Evolutionary conservation across 2,797 vertebrate species (phyloP).

Genomic region (Pelochelys cantorii): DNA sequence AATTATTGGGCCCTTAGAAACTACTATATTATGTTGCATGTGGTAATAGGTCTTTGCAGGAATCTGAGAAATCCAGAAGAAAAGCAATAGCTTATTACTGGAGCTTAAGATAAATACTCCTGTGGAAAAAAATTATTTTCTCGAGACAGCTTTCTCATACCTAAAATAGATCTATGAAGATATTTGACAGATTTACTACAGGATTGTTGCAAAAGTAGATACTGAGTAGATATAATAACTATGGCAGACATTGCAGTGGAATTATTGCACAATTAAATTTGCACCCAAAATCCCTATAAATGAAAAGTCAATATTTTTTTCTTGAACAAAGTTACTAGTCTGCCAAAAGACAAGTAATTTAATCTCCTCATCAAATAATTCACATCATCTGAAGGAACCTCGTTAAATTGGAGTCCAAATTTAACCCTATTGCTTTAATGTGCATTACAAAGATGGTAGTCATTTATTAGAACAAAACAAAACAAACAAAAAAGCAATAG

Average conservation of each 20-base stretch:
- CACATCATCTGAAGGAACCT: background rate
- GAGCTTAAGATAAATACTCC: constrained; percentile 20
- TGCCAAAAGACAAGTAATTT: background rate
- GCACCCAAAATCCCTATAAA: background rate
- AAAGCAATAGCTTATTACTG: constrained; percentile 30
- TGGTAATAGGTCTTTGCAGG: constrained; percentile 40
- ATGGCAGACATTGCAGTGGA: background rate
- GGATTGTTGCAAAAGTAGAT: background rate
- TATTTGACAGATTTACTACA: background rate
- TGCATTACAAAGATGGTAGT: background rate
- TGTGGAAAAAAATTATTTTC: constrained; percentile 35
- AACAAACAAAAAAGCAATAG: background rate
- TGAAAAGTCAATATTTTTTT: constrained; percentile 3
- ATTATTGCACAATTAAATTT: background rate
- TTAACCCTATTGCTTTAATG: background rate
- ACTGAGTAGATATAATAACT: background rate
- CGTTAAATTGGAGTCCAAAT: constrained; percentile 2
- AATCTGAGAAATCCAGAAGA: constrained; percentile 3
- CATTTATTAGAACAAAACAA: background rate
- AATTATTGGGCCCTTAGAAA: background rate
- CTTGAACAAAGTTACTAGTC: background rate
- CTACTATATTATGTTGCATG: constrained; percentile 18
- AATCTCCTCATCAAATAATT: background rate
- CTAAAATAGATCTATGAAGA: constrained; percentile 5
- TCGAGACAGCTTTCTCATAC: background rate